A percentile compares a stretch with the other conserved stretches of the same genome.
Evolutionary conservation across 2,797 vertebrate species (phyloP).

Genomic region (Sebastes iracundus): DNA sequence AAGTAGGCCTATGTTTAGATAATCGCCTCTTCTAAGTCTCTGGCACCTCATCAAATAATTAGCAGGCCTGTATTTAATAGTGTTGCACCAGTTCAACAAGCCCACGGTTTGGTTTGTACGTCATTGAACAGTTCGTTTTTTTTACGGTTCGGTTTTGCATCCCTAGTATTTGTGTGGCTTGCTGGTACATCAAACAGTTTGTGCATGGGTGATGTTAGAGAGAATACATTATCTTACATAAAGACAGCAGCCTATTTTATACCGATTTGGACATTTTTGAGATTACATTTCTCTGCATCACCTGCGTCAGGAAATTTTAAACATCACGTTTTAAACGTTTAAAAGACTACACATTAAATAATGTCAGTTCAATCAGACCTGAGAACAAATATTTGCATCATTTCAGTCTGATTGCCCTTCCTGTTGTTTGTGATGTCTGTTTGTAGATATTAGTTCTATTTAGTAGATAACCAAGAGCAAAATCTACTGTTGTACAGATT

Average conservation of each 20-base stretch:
- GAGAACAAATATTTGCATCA: neutral
- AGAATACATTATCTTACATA: neutral
- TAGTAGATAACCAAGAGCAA: neutral
- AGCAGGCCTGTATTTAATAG: too few relatives aligned
- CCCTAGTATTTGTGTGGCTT: neutral
- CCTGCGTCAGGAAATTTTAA: neutral
- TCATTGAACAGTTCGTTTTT: rapidly evolving
- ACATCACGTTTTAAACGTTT: too few relatives aligned
- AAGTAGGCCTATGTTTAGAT: too few relatives aligned
- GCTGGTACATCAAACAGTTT: neutral
- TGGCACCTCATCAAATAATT: too few relatives aligned
- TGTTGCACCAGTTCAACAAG: too few relatives aligned
- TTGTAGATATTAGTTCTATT: neutral
- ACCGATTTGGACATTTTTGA: neutral
- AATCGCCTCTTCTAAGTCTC: too few relatives aligned
- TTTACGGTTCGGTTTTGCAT: too few relatives aligned
- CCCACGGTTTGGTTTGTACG: too few relatives aligned
- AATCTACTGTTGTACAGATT: neutral
- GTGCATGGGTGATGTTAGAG: neutral
- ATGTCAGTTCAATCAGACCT: neutral
- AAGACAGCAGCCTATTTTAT: neutral
- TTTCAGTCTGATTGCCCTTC: neutral
- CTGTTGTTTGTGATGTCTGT: neutral
- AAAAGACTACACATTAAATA: neutral
- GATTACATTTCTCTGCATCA: neutral